These are phyloP conservation scores for Nycticebus coucang DNA, from an alignment of 2,113 vertebrate species.

Conservation along the genomic window DNA sequence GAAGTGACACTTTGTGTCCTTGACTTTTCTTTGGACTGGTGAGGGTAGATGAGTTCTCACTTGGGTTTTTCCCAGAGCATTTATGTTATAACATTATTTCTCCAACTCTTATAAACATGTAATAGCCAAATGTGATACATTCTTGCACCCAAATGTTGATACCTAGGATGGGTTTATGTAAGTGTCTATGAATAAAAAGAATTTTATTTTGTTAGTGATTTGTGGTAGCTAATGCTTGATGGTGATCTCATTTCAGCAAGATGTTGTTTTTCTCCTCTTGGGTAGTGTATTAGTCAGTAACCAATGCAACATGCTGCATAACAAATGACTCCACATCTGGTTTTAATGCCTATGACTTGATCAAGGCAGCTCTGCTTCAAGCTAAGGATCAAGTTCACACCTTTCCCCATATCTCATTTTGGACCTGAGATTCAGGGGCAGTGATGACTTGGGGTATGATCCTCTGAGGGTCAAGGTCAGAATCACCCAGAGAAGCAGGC, in stretches of 20 bases:
- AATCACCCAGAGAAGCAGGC: background rate
- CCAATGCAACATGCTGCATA: background rate
- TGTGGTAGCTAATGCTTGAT: background rate
- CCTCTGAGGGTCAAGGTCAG: background rate
- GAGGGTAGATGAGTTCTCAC: background rate
- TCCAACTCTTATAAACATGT: background rate
- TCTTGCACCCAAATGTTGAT: background rate
- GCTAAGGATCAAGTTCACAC: background rate
- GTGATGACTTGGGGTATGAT: background rate
- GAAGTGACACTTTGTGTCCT: background rate
- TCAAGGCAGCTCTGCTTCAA: background rate
- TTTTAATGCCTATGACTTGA: background rate
- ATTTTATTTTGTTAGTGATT: background rate
- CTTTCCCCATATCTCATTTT: background rate
- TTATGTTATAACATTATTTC: background rate
- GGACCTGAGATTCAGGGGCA: background rate
- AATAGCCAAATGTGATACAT: slow-evolving; percentile 2
- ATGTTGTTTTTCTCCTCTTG: background rate
- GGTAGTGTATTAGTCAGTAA: background rate
- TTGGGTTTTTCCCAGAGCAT: background rate
- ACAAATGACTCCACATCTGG: background rate
- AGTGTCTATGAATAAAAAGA: background rate
- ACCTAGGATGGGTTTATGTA: background rate
- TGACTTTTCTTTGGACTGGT: background rate
- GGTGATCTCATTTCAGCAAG: background rate